These are phyloP conservation scores for Emydoidea blandingii DNA, from an alignment of 2,797 vertebrate genomes.

Conservation along the genomic window DNA sequence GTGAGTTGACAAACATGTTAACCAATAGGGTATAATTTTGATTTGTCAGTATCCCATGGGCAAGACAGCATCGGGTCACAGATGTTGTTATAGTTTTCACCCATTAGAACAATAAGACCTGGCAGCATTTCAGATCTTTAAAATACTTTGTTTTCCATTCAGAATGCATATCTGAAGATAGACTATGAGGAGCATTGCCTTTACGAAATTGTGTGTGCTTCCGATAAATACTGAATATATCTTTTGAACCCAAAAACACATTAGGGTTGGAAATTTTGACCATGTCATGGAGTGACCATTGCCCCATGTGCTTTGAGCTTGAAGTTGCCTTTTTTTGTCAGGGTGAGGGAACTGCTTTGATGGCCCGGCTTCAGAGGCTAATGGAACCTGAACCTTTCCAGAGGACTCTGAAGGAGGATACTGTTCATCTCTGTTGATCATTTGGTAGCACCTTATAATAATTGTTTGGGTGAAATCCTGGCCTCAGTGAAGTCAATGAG, in stretches of 20 bases:
- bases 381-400: neutral
- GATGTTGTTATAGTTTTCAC: neutral
- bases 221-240: neutral
- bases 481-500: neutral
- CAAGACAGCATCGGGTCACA: neutral
- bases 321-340: neutral
- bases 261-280: neutral
- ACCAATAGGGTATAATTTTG: neutral
- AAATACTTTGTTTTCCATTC: neutral
- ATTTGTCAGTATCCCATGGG: neutral
- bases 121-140: neutral
- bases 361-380: neutral
- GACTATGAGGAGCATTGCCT: neutral
- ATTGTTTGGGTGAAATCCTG: slow-evolving; percentile 24
- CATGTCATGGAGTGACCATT: neutral
- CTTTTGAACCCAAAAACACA: neutral
- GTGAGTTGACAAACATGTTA: neutral
- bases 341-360: neutral
- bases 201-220: neutral
- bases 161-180: neutral
- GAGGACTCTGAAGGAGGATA: neutral
- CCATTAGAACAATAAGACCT: neutral
- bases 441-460: slow-evolving; percentile 30
- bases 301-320: neutral
- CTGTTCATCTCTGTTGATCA: slow-evolving; percentile 7